These are phyloP conservation scores for Cygnus buccinator DNA, from an alignment of 2,113 vertebrate genomes.

Conservation along the genomic window DNA sequence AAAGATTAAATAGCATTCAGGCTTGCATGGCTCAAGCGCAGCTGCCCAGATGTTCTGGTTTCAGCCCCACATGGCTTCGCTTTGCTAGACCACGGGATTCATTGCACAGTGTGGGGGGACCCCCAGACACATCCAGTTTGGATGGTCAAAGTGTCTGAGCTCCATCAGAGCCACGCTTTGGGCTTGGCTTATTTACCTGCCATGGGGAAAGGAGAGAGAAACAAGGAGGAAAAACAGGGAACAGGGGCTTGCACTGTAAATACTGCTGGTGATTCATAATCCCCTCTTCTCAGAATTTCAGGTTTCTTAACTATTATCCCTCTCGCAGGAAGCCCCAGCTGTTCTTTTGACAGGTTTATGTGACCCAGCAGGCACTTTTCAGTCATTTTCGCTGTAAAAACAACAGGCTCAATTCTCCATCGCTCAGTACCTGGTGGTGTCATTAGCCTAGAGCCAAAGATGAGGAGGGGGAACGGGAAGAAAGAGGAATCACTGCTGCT, in stretches of 20 bases:
- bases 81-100: neutral
- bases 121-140: neutral
- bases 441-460: neutral
- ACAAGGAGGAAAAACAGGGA: neutral
- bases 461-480: neutral
- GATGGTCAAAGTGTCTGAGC: neutral
- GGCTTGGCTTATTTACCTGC: neutral
- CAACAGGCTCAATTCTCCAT: conserved; percentile 15
- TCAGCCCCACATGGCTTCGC: neutral
- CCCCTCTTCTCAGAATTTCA: conserved; percentile 40
- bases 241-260: conserved; percentile 7
- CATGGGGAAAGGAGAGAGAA: neutral
- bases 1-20: neutral
- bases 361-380: conserved; percentile 56
- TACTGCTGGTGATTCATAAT: conserved; percentile 54
- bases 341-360: conserved; percentile 58
- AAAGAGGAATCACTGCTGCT: conserved; percentile 8
- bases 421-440: neutral
- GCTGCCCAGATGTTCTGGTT: neutral
- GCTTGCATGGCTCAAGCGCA: neutral
- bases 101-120: neutral
- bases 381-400: conserved; percentile 50
- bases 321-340: neutral
- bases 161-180: fast-evolving
- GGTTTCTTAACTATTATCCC: conserved; percentile 58